Evolutionary conservation across 2,113 vertebrate genomes (phyloP).

Genomic region (Plectropomus leopardus): DNA sequence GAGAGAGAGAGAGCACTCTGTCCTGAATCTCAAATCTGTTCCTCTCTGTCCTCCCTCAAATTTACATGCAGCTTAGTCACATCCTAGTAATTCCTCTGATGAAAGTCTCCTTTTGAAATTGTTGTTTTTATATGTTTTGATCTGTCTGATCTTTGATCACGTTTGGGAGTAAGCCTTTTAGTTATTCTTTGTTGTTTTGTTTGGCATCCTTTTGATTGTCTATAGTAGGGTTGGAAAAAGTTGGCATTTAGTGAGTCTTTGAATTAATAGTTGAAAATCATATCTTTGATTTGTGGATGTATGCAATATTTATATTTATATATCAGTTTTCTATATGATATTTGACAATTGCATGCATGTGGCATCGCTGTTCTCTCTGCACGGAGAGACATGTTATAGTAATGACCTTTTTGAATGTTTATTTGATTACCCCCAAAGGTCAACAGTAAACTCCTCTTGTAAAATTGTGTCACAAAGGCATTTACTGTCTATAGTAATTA

Average conservation of each 20-base stretch:
- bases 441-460: slow-evolving; percentile 46
- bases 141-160: slow-evolving; percentile 43
- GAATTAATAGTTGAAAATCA: slow-evolving; percentile 24
- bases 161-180: slow-evolving; percentile 17
- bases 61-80: slow-evolving; percentile 34
- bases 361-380: slow-evolving; percentile 20
- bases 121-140: slow-evolving; percentile 35
- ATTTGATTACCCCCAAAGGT: slow-evolving; percentile 55
- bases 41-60: slow-evolving; percentile 40
- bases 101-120: slow-evolving; percentile 37
- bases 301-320: too few relatives aligned
- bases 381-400: slow-evolving; percentile 4
- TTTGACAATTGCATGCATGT: slow-evolving; percentile 6
- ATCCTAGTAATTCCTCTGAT: slow-evolving; percentile 38
- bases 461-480: slow-evolving; percentile 13
- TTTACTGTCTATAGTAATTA: slow-evolving; percentile 34
- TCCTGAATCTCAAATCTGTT: slow-evolving; percentile 68
- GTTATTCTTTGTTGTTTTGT: slow-evolving; percentile 32
- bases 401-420: slow-evolving; percentile 26
- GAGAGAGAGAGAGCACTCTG: slow-evolving; percentile 45
- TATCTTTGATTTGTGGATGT: not conserved
- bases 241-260: not conserved
- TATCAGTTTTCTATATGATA: too few relatives aligned
- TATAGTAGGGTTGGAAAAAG: not conserved
- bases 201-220: slow-evolving; percentile 25